Evolutionary conservation across 1,140 invertebrate genomes (phyloP), one percentile per base, ranked within the genome.

Genomic region (Caligus rogercresseyi): DNA sequence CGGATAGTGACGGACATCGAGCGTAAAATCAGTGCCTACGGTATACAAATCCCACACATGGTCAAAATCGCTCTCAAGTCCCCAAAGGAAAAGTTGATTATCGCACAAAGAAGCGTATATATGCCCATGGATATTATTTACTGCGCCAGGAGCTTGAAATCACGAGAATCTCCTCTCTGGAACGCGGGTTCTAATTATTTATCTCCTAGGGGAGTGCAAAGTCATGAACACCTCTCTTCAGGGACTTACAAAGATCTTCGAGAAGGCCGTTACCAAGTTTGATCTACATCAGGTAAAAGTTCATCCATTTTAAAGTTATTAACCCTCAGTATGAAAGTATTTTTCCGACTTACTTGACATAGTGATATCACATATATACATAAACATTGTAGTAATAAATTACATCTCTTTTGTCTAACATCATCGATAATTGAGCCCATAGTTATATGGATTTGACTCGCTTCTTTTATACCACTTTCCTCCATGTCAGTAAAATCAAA

Each of bases 111-210:
- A 56, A 21, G 24, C 24, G 19, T 25, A 56, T 56, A 18, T 25
- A 56, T 56, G 20, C 54, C 20, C 54, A 56, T 3, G 54, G 19
- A 21, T 25, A 56, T 18, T 56, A 21, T 25, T 56, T 56, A n/a
- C 24, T 20, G 19, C 15, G 19, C n/a, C 54, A 56, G 24, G 54
- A 56, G 16, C n/a, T 20, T 2, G 24, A 25, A 20, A 56, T 13
- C 20, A 25, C 18, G 19, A 21, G 14, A 25, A 56, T 25, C 15
- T n/a, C 24, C 18, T 21, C 16, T 14, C 16, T n/a, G 54, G 54
- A 18, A 3, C 24, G n/a, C 20, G 24, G 24, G 20, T 56, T 56
- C 54, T 56, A 13, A 56, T 56, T 56, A n/a, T 56, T 18, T 21
- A 56, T 25, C 24, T 56, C n/a, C 20, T 56, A 2, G 24, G 16